Evolutionary conservation across 2,888 invertebrate species (phyloP).

Genomic region (Neria commutata): DNA sequence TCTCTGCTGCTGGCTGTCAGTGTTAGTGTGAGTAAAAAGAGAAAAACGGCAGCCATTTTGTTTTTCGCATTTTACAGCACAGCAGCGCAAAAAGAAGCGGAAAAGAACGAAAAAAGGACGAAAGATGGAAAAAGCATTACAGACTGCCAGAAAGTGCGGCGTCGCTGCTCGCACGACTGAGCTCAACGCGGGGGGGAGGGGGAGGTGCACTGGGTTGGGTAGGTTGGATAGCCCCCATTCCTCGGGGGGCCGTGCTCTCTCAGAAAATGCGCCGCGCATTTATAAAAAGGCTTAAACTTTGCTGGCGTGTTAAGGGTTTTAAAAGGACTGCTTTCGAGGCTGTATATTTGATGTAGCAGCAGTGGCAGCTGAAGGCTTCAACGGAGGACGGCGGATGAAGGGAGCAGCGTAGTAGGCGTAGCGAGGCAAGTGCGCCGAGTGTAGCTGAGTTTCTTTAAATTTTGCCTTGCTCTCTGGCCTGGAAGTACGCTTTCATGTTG

Average conservation of each 20-base stretch:
- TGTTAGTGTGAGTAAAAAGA: constrained; percentile 35
- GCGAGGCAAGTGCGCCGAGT: not conserved
- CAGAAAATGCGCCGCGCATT: constrained; percentile 3
- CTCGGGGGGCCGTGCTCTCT: constrained; percentile 3
- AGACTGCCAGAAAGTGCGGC: not conserved
- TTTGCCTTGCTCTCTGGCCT: constrained; percentile 14
- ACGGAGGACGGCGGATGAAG: not conserved
- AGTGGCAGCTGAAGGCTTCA: constrained; percentile 6
- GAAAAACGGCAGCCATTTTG: constrained; percentile 54
- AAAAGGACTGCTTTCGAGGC: constrained; percentile 16
- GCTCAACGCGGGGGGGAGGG: not conserved
- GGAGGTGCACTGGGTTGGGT: not conserved
- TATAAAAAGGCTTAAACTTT: constrained; percentile 40
- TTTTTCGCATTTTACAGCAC: constrained; percentile 49
- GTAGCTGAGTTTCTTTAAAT: constrained; percentile 12
- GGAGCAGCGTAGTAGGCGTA: constrained; percentile 22
- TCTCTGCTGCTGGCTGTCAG: too few species aligned
- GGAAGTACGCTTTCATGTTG: constrained; percentile 14
- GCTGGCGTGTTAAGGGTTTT: constrained; percentile 47
- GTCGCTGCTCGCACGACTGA: too few species aligned
- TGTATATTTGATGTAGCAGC: too few species aligned
- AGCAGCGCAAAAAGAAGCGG: too few species aligned
- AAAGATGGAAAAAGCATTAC: not conserved
- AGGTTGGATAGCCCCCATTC: constrained; percentile 1
- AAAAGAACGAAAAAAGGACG: not conserved